Evolutionary conservation across 37 sponge, comb jelly and placozoan genomes (phyloP).

Genomic region (Corticium candelabrum): DNA sequence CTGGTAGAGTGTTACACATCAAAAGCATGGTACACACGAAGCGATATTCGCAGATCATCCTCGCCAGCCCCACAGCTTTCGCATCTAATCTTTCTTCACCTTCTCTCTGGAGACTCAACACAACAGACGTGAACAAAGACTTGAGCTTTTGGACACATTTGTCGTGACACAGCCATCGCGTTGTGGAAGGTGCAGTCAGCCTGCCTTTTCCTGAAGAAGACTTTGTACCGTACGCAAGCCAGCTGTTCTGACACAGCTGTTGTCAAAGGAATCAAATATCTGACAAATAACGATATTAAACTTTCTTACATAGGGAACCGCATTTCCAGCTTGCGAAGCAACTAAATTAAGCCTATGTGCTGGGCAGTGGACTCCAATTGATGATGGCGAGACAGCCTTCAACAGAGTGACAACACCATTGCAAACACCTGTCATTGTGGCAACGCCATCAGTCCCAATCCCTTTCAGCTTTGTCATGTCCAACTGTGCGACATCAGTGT

Average conservation of each 20-base stretch:
- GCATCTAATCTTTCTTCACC: conserved; percentile 20
- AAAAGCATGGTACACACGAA: conserved; percentile 34
- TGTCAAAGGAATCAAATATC: conserved; percentile 37
- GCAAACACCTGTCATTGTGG: conserved; percentile 31
- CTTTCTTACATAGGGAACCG: conserved; percentile 33
- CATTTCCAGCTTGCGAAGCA: conserved; percentile 23
- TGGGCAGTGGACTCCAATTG: conserved; percentile 36
- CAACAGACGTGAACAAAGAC: conserved; percentile 19
- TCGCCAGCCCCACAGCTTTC: conserved; percentile 21
- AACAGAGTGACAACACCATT: conserved; percentile 35
- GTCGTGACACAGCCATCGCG: conserved; percentile 34
- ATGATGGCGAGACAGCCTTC: conserved; percentile 15
- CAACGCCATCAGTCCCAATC: conserved; percentile 42
- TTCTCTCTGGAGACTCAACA: conserved; percentile 24
- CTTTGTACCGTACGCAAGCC: conserved; percentile 25
- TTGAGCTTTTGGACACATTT: conserved; percentile 10
- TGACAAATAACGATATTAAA: conserved; percentile 24
- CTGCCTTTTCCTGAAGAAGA: conserved; percentile 22
- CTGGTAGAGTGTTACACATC: conserved; percentile 18
- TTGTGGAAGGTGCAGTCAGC: conserved; percentile 24
- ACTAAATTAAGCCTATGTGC: conserved; percentile 34
- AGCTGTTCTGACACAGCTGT: conserved; percentile 32
- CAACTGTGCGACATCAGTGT: conserved; percentile 1
- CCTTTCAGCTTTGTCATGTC: conserved; percentile 25
- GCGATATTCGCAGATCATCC: conserved; percentile 14